Evolutionary conservation across 2,113 vertebrate genomes (phyloP).

Genomic region (Neotoma lepida): DNA sequence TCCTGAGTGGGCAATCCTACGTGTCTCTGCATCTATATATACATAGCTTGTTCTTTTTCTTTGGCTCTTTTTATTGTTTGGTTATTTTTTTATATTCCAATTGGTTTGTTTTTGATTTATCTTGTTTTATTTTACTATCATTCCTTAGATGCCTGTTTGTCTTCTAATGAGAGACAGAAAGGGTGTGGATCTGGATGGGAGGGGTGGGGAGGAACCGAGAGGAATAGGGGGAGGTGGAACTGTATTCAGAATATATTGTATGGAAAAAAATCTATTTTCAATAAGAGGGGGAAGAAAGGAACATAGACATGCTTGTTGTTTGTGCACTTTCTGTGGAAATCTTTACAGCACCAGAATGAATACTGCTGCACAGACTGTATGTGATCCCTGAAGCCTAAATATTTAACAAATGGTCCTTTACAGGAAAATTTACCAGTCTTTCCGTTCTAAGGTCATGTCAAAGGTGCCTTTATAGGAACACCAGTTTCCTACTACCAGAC

Average conservation of each 20-base stretch:
- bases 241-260: neutral
- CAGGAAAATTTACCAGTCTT: neutral
- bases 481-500: neutral
- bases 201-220: neutral
- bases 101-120: neutral
- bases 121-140: neutral
- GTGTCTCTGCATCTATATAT: neutral
- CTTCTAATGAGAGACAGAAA: neutral
- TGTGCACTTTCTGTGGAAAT: accelerated
- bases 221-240: too few species aligned
- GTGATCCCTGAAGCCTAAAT: neutral
- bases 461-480: neutral
- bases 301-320: neutral
- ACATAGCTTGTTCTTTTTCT: neutral
- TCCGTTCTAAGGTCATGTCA: neutral
- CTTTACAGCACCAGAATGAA: neutral
- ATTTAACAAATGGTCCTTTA: neutral
- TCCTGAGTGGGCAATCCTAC: neutral
- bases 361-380: neutral
- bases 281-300: neutral
- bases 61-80: neutral
- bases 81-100: neutral
- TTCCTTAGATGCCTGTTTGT: neutral
- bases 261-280: neutral
- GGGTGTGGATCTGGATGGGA: neutral